Base-by-base conservation (phyloP, 2,888 invertebrate genomes). In the Melieria omissa region DNA sequence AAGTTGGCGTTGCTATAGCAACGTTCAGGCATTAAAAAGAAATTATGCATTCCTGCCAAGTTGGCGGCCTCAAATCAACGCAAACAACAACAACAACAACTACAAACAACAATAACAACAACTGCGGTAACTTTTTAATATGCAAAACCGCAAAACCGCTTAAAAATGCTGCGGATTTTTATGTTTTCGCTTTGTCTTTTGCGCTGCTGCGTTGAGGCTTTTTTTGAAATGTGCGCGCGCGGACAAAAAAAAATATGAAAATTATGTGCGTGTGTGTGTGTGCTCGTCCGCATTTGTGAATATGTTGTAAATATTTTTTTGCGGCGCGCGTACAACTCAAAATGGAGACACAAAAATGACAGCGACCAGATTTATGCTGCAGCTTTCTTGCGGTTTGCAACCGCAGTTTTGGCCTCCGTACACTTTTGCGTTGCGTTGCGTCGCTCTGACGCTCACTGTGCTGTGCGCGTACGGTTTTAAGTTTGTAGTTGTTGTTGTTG, bases 331-430 rank as follows among this genome's bases (percentile, higher is more conserved):
- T 29, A 29, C 29, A 29, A 29, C 29, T 29, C 29, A 67, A 81
- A 81, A 82, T 82, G 84, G 82, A 83, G 84, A 83, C 84, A 83
- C 82, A 82, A 83, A 82, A 82, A 82, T 82, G 82, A 84, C 82
- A 83, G 81, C 78, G 77, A 77, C 74, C 81, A 84, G 82, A 82
- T 82, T 84, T 82, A 82, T 82, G 82, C 79, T 45, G 47, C 70
- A 69, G 60, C 60, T 55, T 46, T 70, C 71, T 65, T 76, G 73
- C 47, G 75, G 76, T 73, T 77, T 75, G 71, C 29, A 29, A 29
- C 29, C 29, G 29, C 29, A 29, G 29, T 29, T 29, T 29, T 29
- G 29, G 9, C 14, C 14, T 52, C 52, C 14, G 52, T 4, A 5
- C n/a, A 6, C 5, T n/a, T 52, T 14, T 52, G 12, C 52, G 52